Base-by-base conservation (phyloP, 2,888 invertebrate species). In the Polyommatus icarus region DNA sequence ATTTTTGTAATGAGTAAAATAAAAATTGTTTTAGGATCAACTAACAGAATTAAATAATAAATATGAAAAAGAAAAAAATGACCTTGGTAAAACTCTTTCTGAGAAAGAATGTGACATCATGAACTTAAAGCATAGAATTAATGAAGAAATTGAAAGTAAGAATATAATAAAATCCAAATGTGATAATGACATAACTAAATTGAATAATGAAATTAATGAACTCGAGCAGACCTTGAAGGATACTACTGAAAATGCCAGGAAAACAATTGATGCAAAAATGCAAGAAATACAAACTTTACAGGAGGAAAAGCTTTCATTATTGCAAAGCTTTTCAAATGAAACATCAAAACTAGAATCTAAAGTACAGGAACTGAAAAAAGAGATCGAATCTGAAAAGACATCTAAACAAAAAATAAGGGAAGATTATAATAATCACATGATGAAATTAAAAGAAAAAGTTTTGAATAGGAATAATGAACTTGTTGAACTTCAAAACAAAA, bases 381-480 rank as follows among this genome's bases (percentile, higher is more conserved):
- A 90, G 77, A 76, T 92, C 59, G 89, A 89, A 29, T 79, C 83
- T 7, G 93, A 92, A 81, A 91, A 85, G 81, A 84, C 85, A 46
- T 83, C 86, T 3, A 90, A 88, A 82, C 80, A 84, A 1, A 88
- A 85, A 79, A 86, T 91, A 83, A 89, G 85, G 80, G 91, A 91
- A 5, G 85, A 89, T 50, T 91, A 88, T 80, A 91, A 92, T 73
- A 89, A 84, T 80, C 86, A 88, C 77, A 82, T 90, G 59, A 91
- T 92, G 91, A 90, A 89, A 77, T 81, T 92, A 6, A 92, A 92
- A 80, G 92, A 91, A 83, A 92, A 92, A 82, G 86, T 92, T 5
- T 82, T 90, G 18, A 92, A 92, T 78, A 87, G 91, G 80, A 92
- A 91, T 80, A 91, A 92, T 84, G 92, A 92, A 84, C 82, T 92